Conservation (phyloP, 2,113 vertebrate genomes). For the Spheniscus mendiculus region DNA sequence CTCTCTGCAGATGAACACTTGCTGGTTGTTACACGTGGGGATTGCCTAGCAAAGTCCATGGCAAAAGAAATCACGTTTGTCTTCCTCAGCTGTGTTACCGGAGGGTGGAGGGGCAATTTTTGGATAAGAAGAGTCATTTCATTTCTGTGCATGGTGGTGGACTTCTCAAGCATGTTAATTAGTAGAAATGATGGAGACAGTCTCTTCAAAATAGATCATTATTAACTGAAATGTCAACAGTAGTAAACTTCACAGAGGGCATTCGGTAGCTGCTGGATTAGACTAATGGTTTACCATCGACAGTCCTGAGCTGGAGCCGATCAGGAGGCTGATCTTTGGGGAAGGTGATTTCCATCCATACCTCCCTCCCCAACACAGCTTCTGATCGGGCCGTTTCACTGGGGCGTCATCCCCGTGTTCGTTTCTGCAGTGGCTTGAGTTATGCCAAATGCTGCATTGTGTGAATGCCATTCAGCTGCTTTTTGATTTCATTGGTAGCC, state of each 20-base stretch:
- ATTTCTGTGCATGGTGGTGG: background rate
- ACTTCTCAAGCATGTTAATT: background rate
- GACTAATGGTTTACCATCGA: background rate
- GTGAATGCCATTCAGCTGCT: background rate
- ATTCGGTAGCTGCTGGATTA: background rate
- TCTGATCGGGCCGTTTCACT: accelerated
- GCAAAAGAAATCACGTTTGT: too few species aligned
- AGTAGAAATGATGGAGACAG: background rate
- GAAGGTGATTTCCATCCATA: background rate
- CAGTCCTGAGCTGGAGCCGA: background rate
- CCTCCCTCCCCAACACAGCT: background rate
- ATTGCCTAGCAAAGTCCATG: background rate
- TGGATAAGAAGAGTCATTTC: background rate
- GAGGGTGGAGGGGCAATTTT: background rate
- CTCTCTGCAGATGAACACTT: background rate
- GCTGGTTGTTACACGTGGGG: background rate
- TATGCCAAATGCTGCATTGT: accelerated
- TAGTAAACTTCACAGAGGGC: background rate
- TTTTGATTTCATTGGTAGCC: too few species aligned
- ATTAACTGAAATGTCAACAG: background rate
- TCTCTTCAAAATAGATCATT: background rate
- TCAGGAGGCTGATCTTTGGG: background rate
- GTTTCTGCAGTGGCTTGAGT: background rate
- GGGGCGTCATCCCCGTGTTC: background rate
- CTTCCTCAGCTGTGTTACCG: background rate